These are phyloP conservation scores for Bungarus multicinctus DNA, from an alignment of 2,113 vertebrate genomes.

Conservation along the genomic window DNA sequence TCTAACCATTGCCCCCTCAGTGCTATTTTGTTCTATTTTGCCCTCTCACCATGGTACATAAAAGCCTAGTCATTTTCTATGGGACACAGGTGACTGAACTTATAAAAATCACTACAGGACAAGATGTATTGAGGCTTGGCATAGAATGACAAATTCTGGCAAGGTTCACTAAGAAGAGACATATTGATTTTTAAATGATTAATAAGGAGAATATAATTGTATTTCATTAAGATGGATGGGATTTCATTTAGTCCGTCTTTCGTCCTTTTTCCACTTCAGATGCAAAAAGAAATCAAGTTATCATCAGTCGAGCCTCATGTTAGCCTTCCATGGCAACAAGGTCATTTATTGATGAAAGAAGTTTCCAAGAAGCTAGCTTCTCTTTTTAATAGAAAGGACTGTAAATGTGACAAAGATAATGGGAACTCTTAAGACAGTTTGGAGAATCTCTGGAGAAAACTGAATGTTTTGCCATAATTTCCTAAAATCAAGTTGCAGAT, in stretches of 20 bases:
- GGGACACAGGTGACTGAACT: constrained; percentile 97
- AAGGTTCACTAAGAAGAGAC: constrained; percentile 93
- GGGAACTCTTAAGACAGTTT: neutral
- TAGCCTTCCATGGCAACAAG: constrained; percentile 96
- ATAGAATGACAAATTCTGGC: constrained; percentile 94
- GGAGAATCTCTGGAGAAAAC: neutral
- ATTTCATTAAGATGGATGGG: constrained; percentile 99
- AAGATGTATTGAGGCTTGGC: constrained; percentile 92
- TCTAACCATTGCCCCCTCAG: neutral
- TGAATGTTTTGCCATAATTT: neutral
- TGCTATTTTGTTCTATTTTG: neutral
- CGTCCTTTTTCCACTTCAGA: constrained; percentile 90
- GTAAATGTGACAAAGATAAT: constrained; percentile 59
- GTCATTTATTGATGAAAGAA: constrained; percentile 79
- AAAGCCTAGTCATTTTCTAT: constrained; percentile 76
- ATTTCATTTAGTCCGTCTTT: constrained; percentile 99
- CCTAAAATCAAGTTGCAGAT: constrained; percentile 8
- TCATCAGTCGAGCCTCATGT: constrained; percentile 81
- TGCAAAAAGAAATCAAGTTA: constrained; percentile 94
- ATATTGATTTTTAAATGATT: constrained; percentile 99
- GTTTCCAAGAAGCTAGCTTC: constrained; percentile 70
- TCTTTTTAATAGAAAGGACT: constrained; percentile 64
- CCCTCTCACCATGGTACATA: constrained; percentile 50
- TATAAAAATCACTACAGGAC: constrained; percentile 91
- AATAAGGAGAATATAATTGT: constrained; percentile 99